Evolutionary conservation across 2,888 invertebrate species (phyloP).

Genomic region (Glaucopsyche alexis): DNA sequence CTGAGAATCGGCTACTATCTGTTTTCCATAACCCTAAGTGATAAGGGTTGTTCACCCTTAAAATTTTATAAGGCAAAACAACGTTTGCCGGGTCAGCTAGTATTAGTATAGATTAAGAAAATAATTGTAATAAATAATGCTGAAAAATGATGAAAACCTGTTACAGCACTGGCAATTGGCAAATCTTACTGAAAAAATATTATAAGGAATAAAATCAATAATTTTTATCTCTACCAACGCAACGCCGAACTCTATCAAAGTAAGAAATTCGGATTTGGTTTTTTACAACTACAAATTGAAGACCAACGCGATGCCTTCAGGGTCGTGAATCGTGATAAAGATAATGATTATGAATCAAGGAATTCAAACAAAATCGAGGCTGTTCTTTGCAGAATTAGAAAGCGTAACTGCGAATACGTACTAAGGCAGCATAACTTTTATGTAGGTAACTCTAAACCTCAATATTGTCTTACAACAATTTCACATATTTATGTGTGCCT

Average conservation of each 20-base stretch:
- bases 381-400: slow-evolving; percentile 20
- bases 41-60: too few relatives aligned
- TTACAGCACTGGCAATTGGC: too few relatives aligned
- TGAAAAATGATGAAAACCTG: neutral
- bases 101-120: too few relatives aligned
- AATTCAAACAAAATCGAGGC: neutral
- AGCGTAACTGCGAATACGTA: slow-evolving; percentile 20
- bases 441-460: neutral
- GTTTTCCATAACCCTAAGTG: too few relatives aligned
- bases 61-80: too few relatives aligned
- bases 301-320: neutral
- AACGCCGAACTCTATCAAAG: neutral
- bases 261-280: neutral
- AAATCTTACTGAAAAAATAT: too few relatives aligned
- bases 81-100: too few relatives aligned
- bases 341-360: neutral
- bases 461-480: neutral
- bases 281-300: neutral
- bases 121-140: neutral
- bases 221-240: neutral
- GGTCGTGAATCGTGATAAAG: neutral
- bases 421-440: slow-evolving; percentile 14
- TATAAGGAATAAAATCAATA: neutral
- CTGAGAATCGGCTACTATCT: too few relatives aligned
- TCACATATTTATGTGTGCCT: neutral